Conservation (phyloP, 2,888 invertebrate genomes). For the Drosophila demipolita region DNA sequence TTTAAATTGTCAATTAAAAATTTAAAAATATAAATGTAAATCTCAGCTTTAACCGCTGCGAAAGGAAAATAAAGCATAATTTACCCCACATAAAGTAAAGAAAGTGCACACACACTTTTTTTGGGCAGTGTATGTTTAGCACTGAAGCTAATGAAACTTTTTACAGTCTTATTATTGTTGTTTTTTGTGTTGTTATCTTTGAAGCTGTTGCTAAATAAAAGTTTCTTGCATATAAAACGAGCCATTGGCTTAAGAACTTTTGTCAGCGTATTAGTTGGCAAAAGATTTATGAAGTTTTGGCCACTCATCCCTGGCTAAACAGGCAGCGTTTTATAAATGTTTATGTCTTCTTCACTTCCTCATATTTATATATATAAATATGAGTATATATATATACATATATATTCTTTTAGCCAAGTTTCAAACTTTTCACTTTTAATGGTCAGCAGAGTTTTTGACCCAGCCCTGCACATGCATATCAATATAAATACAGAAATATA, state of each 20-base stretch:
- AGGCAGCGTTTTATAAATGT: slow-evolving; percentile 53
- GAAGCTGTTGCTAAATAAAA: slow-evolving; percentile 59
- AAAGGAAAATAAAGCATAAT: background rate
- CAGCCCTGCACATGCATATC: slow-evolving; percentile 36
- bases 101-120: background rate
- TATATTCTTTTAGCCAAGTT: slow-evolving; percentile 26
- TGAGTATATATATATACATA: background rate
- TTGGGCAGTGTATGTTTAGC: slow-evolving; percentile 17
- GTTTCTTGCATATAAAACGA: slow-evolving; percentile 70
- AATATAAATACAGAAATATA: slow-evolving; percentile 48
- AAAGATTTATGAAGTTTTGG: slow-evolving; percentile 77
- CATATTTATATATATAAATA: background rate
- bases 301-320: slow-evolving; percentile 41
- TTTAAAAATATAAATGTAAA: background rate
- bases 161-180: slow-evolving; percentile 22
- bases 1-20: background rate
- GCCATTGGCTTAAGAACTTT: slow-evolving; percentile 71
- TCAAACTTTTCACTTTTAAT: slow-evolving; percentile 78
- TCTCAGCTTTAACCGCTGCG: background rate
- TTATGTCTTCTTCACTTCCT: slow-evolving; percentile 3
- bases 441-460: slow-evolving; percentile 66
- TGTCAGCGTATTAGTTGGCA: slow-evolving; percentile 68
- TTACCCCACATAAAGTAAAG: slow-evolving; percentile 3
- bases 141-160: slow-evolving; percentile 38
- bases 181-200: slow-evolving; percentile 66